phyloP scores from a whole-genome alignment of 2,113 vertebrate genomes.

The Gambusia holbrooki region DNA sequence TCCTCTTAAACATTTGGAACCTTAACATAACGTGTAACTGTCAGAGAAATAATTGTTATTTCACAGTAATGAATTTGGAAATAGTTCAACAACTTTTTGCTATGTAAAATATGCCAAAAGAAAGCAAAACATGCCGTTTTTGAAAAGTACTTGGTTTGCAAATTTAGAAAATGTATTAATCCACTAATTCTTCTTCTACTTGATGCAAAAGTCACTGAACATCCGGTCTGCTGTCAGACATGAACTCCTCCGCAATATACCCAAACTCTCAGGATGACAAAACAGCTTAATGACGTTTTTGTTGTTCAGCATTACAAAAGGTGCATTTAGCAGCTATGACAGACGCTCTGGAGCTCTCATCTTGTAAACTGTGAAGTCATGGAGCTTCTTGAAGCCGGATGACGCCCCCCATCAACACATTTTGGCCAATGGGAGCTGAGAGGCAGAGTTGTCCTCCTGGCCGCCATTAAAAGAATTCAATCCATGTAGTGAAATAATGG shows the following conservation, averaged over 20 bases:
- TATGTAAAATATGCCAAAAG: too few species aligned
- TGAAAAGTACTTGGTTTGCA: background rate
- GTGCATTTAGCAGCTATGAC: conserved; percentile 41
- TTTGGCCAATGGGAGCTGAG: conserved; percentile 83
- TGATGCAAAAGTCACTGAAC: background rate
- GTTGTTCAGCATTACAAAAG: background rate
- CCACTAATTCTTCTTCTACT: background rate
- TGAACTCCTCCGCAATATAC: background rate
- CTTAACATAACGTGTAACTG: background rate
- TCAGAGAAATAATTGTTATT: background rate
- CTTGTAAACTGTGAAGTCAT: conserved; percentile 81
- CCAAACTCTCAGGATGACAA: background rate
- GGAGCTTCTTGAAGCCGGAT: conserved; percentile 74
- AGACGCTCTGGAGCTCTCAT: conserved; percentile 71
- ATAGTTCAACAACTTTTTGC: too few species aligned
- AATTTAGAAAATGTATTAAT: background rate
- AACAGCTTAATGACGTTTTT: background rate
- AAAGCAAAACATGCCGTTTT: background rate
- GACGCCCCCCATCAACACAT: conserved; percentile 73
- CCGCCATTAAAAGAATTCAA: conserved; percentile 98
- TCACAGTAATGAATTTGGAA: too few species aligned
- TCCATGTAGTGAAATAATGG: conserved; percentile 93
- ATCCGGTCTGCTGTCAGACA: too few species aligned
- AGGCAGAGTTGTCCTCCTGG: conserved; percentile 90
- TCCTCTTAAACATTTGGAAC: too few species aligned